Percentiles rank a stretch among this genome's conserved stretches.
Conservation (phyloP, 2,888 invertebrate genomes). For the Rhyacophila evoluta region DNA sequence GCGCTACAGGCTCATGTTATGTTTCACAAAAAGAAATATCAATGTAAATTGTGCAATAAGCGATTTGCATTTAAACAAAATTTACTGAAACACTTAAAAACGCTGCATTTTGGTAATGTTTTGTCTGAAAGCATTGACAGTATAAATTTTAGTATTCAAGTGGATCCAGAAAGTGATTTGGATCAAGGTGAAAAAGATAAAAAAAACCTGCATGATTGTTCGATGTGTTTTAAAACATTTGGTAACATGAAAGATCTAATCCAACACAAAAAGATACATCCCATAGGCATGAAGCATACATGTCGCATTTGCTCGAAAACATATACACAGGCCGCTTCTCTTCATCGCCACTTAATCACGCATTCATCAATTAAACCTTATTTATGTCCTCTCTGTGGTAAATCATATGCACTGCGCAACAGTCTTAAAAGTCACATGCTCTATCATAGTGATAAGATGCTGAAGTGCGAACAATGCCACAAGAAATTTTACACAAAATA, state of each 20-base stretch:
- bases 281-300: constrained; percentile 30
- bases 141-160: not conserved
- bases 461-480: constrained; percentile 32
- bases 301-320: constrained; percentile 39
- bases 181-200: not conserved
- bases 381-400: constrained; percentile 40
- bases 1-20: constrained; percentile 31
- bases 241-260: constrained; percentile 13
- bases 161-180: not conserved
- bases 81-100: constrained; percentile 33
- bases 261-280: constrained; percentile 39
- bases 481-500: constrained; percentile 42
- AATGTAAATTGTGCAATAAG: constrained; percentile 27
- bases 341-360: constrained; percentile 29
- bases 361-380: constrained; percentile 37
- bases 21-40: constrained; percentile 29
- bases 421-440: constrained; percentile 43
- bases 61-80: constrained; percentile 15
- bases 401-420: constrained; percentile 35
- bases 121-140: too few species aligned
- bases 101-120: not conserved
- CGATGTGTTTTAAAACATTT: constrained; percentile 39
- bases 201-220: constrained; percentile 29
- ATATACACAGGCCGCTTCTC: constrained; percentile 30
- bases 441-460: constrained; percentile 40